Evolutionary conservation across 2,888 invertebrate genomes (phyloP).

Genomic region (Polydrusus tereticollis): DNA sequence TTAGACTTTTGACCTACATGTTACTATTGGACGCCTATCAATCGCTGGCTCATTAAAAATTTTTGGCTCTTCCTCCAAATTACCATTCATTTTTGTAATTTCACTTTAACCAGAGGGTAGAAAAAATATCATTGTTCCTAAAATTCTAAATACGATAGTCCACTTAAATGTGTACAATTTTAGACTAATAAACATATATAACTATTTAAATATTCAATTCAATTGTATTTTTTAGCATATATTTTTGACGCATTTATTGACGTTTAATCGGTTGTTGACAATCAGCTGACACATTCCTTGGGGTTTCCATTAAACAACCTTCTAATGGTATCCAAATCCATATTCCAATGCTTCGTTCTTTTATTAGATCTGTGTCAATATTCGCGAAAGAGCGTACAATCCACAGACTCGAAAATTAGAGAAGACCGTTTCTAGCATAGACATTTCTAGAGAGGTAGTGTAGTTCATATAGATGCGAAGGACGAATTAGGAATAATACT

Average conservation of each 20-base stretch:
- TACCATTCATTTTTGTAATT: slow-evolving; percentile 71
- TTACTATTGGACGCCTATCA: slow-evolving; percentile 79
- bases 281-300: not conserved
- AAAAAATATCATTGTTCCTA: slow-evolving; percentile 58
- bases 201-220: slow-evolving; percentile 14
- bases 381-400: too few relatives aligned
- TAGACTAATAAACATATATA: slow-evolving; percentile 20
- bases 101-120: slow-evolving; percentile 60
- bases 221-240: not conserved
- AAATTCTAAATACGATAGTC: not conserved
- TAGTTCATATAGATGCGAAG: too few relatives aligned
- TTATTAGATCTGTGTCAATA: too few relatives aligned
- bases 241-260: slow-evolving; percentile 1
- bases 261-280: slow-evolving; percentile 17
- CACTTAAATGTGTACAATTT: not conserved
- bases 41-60: slow-evolving; percentile 25
- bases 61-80: slow-evolving; percentile 26
- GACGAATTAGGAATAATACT: too few relatives aligned
- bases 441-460: too few relatives aligned
- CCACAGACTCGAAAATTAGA: too few relatives aligned
- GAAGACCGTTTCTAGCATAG: too few relatives aligned
- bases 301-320: too few relatives aligned
- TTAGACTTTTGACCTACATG: slow-evolving; percentile 72
- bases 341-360: too few relatives aligned
- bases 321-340: too few relatives aligned